phyloP scores from a whole-genome alignment of 1,140 invertebrate species.

The Battus philenor region DNA sequence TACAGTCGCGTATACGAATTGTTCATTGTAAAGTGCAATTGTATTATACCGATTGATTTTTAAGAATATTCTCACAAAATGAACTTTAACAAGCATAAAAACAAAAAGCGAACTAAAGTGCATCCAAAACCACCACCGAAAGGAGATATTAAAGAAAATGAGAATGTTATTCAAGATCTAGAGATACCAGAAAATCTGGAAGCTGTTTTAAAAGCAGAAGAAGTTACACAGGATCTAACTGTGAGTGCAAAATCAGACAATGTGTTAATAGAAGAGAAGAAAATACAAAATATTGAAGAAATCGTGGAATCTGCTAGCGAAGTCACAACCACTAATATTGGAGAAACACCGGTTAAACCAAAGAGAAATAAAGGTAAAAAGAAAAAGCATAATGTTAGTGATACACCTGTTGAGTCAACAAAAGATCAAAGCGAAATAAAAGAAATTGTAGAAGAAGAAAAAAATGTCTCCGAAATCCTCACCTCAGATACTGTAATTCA shows the following conservation, averaged over 20 bases:
- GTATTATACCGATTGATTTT: not conserved
- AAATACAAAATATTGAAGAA: no score
- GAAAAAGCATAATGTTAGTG: conserved; percentile 29
- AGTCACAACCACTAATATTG: not conserved
- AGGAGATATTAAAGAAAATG: conserved; percentile 16
- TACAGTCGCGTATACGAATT: conserved; percentile 19
- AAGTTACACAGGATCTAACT: not conserved
- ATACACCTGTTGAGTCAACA: conserved; percentile 20
- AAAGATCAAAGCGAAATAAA: conserved; percentile 20
- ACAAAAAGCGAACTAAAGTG: conserved; percentile 45
- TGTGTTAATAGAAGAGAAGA: conserved; percentile 21
- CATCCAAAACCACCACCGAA: conserved; percentile 24
- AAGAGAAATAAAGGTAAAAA: conserved; percentile 62
- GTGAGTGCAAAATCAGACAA: not conserved
- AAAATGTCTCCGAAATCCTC: not conserved
- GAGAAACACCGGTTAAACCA: conserved; percentile 53
- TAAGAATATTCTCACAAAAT: conserved; percentile 25
- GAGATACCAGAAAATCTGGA: not conserved
- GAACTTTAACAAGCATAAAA: conserved; percentile 58
- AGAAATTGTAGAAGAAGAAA: conserved; percentile 8
- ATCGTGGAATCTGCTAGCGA: not conserved
- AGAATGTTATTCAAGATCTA: conserved; percentile 19
- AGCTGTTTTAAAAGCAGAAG: not conserved
- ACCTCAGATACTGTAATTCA: not conserved
- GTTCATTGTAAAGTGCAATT: conserved; percentile 17